Percentiles rank a stretch among this genome's conserved stretches.
Conservation (phyloP, 1,140 invertebrate genomes). For the Rhyacophila brunnea region DNA sequence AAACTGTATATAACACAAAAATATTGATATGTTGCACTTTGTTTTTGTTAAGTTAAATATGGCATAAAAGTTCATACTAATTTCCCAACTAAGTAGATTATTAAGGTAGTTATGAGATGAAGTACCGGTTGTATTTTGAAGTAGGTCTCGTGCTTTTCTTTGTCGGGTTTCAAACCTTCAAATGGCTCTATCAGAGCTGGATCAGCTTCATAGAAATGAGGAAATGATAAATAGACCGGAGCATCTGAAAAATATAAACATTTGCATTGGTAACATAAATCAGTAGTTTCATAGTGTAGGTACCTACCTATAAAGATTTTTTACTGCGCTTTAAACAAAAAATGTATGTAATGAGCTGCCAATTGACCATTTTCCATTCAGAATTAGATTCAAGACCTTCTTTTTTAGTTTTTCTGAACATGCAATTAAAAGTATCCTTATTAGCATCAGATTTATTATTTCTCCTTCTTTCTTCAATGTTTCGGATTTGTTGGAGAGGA, state of each 20-base stretch:
- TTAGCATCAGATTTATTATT: too few relatives aligned
- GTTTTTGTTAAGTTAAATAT: constrained; percentile 7
- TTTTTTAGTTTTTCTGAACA: too few relatives aligned
- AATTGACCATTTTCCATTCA: too few relatives aligned
- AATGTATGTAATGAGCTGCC: too few relatives aligned
- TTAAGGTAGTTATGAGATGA: neutral
- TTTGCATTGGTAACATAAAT: too few relatives aligned
- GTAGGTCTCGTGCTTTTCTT: constrained; percentile 72
- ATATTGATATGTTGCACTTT: constrained; percentile 4
- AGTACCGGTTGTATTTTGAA: constrained; percentile 86
- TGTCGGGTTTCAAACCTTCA: constrained; percentile 70
- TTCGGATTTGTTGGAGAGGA: too few relatives aligned
- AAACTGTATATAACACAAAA: neutral
- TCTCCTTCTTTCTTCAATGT: too few relatives aligned
- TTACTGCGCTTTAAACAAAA: too few relatives aligned
- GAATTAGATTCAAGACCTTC: too few relatives aligned
- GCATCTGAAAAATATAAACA: constrained; percentile 76
- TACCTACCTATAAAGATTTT: too few relatives aligned
- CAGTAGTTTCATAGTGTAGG: too few relatives aligned
- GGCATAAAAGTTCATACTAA: neutral
- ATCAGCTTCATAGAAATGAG: constrained; percentile 85
- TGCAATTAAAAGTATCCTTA: too few relatives aligned
- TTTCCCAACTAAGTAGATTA: neutral
- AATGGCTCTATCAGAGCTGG: constrained; percentile 67
- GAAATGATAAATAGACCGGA: constrained; percentile 82